phyloP scores from a whole-genome alignment of 2,797 vertebrate genomes.

The Thunnus albacares region DNA sequence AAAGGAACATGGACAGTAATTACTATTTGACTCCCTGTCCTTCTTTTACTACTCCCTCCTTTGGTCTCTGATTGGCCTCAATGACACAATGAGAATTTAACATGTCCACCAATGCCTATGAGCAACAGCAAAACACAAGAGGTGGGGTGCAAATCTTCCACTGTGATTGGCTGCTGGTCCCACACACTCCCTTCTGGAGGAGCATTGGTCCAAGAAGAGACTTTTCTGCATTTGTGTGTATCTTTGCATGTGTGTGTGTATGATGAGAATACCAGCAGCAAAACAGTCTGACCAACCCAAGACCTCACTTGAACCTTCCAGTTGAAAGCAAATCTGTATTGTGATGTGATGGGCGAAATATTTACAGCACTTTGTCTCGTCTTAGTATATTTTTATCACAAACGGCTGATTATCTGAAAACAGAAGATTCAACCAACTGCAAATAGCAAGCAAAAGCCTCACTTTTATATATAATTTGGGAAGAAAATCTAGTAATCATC shows the following conservation, averaged over 20 bases:
- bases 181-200: constrained; percentile 53
- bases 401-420: neutral
- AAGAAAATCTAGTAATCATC: neutral
- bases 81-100: constrained; percentile 46
- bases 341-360: neutral
- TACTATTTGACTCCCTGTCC: neutral
- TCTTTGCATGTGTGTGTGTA: constrained; percentile 17
- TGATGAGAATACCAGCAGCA: constrained; percentile 44
- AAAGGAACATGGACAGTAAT: constrained; percentile 6
- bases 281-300: constrained; percentile 35
- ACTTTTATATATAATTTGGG: neutral
- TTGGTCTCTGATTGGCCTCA: constrained; percentile 61
- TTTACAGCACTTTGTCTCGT: neutral
- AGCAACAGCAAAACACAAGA: constrained; percentile 36
- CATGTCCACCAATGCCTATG: constrained; percentile 68
- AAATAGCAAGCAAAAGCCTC: neutral
- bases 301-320: constrained; percentile 58
- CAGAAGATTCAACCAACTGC: no score
- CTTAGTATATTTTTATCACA: neutral
- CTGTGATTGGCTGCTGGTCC: constrained; percentile 76
- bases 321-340: constrained; percentile 1
- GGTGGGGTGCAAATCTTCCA: constrained; percentile 73
- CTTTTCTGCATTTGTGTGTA: constrained; percentile 32
- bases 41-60: constrained; percentile 31
- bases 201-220: constrained; percentile 19